phyloP scores from a whole-genome alignment of 2,113 vertebrate genomes.

The Odocoileus hemionus region DNA sequence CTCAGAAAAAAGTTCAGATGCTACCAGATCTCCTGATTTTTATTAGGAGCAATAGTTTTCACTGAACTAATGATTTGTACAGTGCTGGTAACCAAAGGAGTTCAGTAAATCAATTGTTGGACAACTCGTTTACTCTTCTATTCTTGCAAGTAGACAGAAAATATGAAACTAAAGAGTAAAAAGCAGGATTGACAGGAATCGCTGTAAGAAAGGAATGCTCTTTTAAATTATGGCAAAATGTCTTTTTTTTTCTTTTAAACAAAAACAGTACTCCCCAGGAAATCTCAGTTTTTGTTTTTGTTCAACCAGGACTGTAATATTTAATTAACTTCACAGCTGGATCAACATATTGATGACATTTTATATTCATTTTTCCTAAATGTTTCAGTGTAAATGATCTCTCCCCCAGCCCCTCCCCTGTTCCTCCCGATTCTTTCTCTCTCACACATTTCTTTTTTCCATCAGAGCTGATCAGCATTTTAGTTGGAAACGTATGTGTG shows the following conservation, averaged over 20 bases:
- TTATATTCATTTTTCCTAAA: slow-evolving; percentile 47
- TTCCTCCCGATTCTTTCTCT: not conserved
- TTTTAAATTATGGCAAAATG: slow-evolving; percentile 23
- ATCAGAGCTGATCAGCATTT: not conserved
- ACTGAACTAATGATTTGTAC: not conserved
- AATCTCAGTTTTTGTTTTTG: slow-evolving; percentile 65
- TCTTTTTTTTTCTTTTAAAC: not conserved
- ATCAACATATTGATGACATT: slow-evolving; percentile 54
- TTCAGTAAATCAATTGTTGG: not conserved
- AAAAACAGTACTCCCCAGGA: slow-evolving; percentile 39
- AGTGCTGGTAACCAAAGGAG: not conserved
- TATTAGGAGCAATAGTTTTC: not conserved
- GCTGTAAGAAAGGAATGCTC: not conserved
- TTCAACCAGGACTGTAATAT: slow-evolving; percentile 52
- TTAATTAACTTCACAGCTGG: slow-evolving; percentile 69
- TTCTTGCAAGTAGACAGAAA: not conserved
- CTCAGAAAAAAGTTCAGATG: not conserved
- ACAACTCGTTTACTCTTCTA: not conserved
- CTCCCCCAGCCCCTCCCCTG: not conserved
- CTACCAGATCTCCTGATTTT: not conserved
- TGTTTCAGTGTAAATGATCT: slow-evolving; percentile 21
- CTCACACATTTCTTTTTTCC: not conserved
- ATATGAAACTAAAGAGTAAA: not conserved
- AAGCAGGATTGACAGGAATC: not conserved
- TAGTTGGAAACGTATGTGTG: not conserved